A percentile compares a stretch with the other conserved stretches of the same genome.
Evolutionary conservation across 2,113 vertebrate species (phyloP).

Genomic region (Ellobius talpinus): DNA sequence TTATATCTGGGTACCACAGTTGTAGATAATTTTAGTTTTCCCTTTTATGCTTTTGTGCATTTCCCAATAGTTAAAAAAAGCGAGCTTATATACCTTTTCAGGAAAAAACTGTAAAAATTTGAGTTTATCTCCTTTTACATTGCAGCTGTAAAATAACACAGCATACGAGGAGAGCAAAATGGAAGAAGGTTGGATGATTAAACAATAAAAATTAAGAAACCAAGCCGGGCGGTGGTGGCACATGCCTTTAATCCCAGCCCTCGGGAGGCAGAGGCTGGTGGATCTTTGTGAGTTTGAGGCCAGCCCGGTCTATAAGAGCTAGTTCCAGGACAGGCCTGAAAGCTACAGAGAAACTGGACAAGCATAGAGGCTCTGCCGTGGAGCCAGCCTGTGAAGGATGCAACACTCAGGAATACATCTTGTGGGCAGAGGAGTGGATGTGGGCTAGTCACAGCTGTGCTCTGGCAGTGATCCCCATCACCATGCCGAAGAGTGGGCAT

Average conservation of each 20-base stretch:
- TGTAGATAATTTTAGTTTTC: conserved; percentile 58
- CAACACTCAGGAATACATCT: neutral
- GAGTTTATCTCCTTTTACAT: neutral
- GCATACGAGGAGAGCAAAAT: neutral
- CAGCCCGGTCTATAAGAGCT: too few relatives aligned
- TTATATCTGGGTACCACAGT: conserved; percentile 19
- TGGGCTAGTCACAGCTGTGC: neutral
- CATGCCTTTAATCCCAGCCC: too few relatives aligned
- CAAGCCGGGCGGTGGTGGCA: too few relatives aligned
- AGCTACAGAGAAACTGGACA: neutral
- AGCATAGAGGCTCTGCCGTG: neutral
- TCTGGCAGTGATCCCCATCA: conserved; percentile 29
- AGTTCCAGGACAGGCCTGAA: too few relatives aligned
- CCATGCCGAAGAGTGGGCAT: neutral
- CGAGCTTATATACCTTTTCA: neutral
- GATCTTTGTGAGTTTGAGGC: too few relatives aligned
- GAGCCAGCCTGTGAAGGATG: neutral
- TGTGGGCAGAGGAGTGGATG: neutral
- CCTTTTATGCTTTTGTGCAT: conserved; percentile 7
- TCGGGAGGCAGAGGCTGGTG: too few relatives aligned
- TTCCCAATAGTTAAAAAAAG: conserved; percentile 53
- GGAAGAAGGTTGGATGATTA: neutral
- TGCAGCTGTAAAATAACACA: neutral
- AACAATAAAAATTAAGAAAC: neutral
- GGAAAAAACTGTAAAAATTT: neutral